Conservation (phyloP, 2,113 vertebrate genomes). For the Rutilus rutilus region DNA sequence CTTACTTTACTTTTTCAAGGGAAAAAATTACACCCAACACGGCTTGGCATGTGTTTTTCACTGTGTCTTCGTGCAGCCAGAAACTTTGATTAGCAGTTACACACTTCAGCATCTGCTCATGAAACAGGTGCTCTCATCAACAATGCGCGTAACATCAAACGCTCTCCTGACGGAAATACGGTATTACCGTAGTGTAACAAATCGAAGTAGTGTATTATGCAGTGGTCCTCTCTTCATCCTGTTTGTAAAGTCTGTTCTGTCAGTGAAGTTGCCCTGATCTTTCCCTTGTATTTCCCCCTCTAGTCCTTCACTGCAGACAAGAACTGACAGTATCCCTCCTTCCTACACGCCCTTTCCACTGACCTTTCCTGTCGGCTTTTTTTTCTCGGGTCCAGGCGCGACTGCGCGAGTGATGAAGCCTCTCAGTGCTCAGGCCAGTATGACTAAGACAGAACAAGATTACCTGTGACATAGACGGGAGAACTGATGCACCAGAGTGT, state of each 20-base stretch:
- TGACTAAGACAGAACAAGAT: conserved; percentile 64
- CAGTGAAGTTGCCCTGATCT: conserved; percentile 14
- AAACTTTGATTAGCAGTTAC: conserved; percentile 12
- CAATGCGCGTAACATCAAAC: conserved; percentile 15
- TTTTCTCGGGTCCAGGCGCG: conserved; percentile 49
- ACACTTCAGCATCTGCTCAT: conserved; percentile 31
- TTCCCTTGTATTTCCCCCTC: background rate
- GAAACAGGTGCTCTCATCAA: conserved; percentile 35
- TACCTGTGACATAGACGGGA: conserved; percentile 57
- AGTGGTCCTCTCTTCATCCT: background rate
- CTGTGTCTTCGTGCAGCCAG: background rate
- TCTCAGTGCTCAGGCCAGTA: conserved; percentile 56
- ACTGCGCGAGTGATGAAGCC: conserved; percentile 56
- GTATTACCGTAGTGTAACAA: conserved; percentile 6
- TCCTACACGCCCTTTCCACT: conserved; percentile 42
- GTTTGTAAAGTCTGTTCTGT: conserved; percentile 12
- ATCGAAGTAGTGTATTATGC: background rate
- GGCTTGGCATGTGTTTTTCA: background rate
- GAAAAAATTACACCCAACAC: too few species aligned
- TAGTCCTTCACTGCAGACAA: conserved; percentile 45
- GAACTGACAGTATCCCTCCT: conserved; percentile 53
- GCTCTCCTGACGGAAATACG: conserved; percentile 11
- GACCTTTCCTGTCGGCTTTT: conserved; percentile 56
- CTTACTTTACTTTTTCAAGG: too few species aligned
- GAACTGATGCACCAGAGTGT: conserved; percentile 54